Conservation (phyloP, 2,113 vertebrate species). For the Odontesthes bonariensis region DNA sequence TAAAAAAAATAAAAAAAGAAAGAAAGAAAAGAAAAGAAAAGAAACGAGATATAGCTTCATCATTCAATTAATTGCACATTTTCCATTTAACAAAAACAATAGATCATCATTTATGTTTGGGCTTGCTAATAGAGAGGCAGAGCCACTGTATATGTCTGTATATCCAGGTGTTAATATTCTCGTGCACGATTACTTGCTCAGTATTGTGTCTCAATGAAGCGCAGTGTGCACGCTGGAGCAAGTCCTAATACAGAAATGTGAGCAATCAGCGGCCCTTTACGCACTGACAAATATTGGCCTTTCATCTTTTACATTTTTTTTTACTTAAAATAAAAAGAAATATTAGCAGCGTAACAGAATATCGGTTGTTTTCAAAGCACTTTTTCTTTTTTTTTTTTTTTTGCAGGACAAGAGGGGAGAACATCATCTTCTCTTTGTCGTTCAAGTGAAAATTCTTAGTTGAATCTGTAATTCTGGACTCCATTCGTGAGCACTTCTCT, state of each 20-base stretch:
- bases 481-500: constrained; percentile 87
- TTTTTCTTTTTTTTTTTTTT: constrained; percentile 54
- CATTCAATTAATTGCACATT: neutral
- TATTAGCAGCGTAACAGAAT: constrained; percentile 30
- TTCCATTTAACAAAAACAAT: neutral
- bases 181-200: constrained; percentile 10
- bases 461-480: constrained; percentile 74
- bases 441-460: constrained; percentile 72
- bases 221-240: constrained; percentile 8
- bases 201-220: constrained; percentile 7
- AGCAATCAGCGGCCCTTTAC: constrained; percentile 4
- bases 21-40: neutral
- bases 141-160: neutral
- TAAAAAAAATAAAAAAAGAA: neutral
- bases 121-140: neutral
- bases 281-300: neutral
- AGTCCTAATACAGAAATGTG: constrained; percentile 8
- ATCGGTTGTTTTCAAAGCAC: constrained; percentile 35
- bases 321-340: neutral
- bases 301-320: neutral
- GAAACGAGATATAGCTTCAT: neutral
- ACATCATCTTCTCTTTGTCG: constrained; percentile 79
- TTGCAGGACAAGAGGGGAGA: constrained; percentile 83
- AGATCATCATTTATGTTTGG: neutral
- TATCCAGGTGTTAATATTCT: constrained; percentile 5